A percentile compares a stretch with the other conserved stretches of the same genome.
phyloP scores from a whole-genome alignment of 2,888 invertebrate genomes.

The Dryomyza anilis region DNA sequence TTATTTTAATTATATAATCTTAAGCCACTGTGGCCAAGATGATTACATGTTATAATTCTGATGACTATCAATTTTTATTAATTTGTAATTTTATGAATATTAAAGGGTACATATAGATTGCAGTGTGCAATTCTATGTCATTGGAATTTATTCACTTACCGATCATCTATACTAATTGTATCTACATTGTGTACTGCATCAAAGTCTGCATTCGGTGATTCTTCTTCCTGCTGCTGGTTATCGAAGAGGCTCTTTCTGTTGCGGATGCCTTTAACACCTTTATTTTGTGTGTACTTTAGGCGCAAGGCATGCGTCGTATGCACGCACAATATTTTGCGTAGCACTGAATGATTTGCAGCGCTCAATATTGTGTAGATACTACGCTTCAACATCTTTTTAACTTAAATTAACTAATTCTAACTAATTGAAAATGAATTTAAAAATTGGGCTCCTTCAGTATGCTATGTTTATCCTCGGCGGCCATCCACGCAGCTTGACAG shows the following conservation, averaged over 20 bases:
- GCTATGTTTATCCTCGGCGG: constrained; percentile 60
- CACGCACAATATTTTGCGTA: neutral
- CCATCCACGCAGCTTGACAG: constrained; percentile 63
- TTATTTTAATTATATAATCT: too few relatives aligned
- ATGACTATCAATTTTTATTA: too few relatives aligned
- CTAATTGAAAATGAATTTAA: constrained; percentile 30
- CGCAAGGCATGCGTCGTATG: constrained; percentile 32
- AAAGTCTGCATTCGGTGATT: constrained; percentile 36
- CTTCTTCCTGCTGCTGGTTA: constrained; percentile 14
- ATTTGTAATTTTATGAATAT: too few relatives aligned
- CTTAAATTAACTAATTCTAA: neutral
- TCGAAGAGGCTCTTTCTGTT: constrained; percentile 51
- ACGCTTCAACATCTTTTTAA: constrained; percentile 18
- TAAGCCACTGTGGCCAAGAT: too few relatives aligned
- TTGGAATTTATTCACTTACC: too few relatives aligned
- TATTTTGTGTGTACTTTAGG: constrained; percentile 52
- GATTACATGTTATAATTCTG: too few relatives aligned
- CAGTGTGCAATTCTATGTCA: too few relatives aligned
- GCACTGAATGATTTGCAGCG: neutral
- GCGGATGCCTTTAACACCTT: constrained; percentile 56
- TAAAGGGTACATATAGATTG: too few relatives aligned
- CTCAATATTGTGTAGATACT: too few relatives aligned
- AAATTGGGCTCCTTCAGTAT: constrained; percentile 55
- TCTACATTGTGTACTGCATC: constrained; percentile 39
- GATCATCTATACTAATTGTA: constrained; percentile 47